Evolutionary conservation across 2,888 invertebrate genomes (phyloP).

Genomic region (Drosophila histrio): DNA sequence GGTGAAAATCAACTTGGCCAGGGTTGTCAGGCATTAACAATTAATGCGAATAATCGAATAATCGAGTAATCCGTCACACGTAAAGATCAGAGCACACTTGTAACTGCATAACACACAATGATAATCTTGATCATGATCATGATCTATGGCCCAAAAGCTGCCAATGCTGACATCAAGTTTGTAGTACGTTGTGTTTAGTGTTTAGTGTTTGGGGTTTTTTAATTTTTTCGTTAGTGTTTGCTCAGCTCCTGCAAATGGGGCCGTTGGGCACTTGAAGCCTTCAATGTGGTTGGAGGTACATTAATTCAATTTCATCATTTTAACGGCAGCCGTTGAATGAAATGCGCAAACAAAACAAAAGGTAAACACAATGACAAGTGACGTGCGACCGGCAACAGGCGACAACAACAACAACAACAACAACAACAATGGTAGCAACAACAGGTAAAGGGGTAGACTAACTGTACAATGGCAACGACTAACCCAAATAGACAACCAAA

Average conservation of each 20-base stretch:
- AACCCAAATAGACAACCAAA: constrained; percentile 64
- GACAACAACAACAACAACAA: constrained; percentile 5
- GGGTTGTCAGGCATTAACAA: background rate
- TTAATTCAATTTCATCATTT: constrained; percentile 64
- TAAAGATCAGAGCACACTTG: background rate
- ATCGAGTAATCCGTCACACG: background rate
- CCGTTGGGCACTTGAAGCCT: constrained; percentile 52
- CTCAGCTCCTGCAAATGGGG: constrained; percentile 51
- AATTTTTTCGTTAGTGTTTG: constrained; percentile 40
- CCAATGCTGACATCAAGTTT: constrained; percentile 7
- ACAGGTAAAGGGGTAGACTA: constrained; percentile 37
- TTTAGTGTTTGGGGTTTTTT: constrained; percentile 1
- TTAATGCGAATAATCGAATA: background rate
- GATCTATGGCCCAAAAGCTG: constrained; percentile 5
- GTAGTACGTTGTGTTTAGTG: constrained; percentile 1
- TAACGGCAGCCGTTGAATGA: constrained; percentile 48
- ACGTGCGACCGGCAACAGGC: constrained; percentile 50
- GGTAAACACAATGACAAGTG: constrained; percentile 66
- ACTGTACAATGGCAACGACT: constrained; percentile 61
- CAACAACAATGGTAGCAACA: background rate
- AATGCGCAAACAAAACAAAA: constrained; percentile 56
- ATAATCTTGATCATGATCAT: constrained; percentile 8
- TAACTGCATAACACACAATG: background rate
- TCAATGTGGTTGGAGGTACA: constrained; percentile 48
- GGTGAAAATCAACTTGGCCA: background rate